phyloP scores from a whole-genome alignment of 2,113 vertebrate species.

The Sebastes fasciatus region DNA sequence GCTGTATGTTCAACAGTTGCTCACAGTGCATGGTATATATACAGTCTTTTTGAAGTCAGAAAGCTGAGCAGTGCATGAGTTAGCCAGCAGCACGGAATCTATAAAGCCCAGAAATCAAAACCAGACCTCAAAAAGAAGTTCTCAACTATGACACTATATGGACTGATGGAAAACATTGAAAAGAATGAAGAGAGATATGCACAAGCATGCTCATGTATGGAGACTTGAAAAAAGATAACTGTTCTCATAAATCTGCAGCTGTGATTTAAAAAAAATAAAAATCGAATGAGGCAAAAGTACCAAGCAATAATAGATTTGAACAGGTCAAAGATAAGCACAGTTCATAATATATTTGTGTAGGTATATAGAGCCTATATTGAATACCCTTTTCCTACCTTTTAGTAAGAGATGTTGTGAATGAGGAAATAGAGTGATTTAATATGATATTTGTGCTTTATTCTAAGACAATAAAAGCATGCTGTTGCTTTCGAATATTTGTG shows the following conservation, averaged over 20 bases:
- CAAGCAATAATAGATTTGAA: too few species aligned
- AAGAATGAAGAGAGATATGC: background rate
- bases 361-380: too few species aligned
- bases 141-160: background rate
- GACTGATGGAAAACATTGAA: background rate
- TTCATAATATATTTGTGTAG: too few species aligned
- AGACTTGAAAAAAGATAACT: too few species aligned
- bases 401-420: too few species aligned
- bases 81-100: constrained; percentile 4
- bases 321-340: too few species aligned
- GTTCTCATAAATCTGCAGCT: background rate
- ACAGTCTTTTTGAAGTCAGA: constrained; percentile 11
- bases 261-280: background rate
- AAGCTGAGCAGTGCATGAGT: constrained; percentile 1
- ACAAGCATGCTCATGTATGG: background rate
- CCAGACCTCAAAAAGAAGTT: constrained; percentile 18
- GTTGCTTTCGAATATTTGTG: background rate
- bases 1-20: constrained; percentile 64
- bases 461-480: background rate
- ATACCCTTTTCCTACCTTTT: too few species aligned
- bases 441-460: too few species aligned
- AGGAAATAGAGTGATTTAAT: too few species aligned
- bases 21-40: background rate
- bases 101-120: constrained; percentile 27
- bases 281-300: too few species aligned